Evolutionary conservation across 2,888 invertebrate genomes (phyloP).

Genomic region (Megalurothrips usitatus): DNA sequence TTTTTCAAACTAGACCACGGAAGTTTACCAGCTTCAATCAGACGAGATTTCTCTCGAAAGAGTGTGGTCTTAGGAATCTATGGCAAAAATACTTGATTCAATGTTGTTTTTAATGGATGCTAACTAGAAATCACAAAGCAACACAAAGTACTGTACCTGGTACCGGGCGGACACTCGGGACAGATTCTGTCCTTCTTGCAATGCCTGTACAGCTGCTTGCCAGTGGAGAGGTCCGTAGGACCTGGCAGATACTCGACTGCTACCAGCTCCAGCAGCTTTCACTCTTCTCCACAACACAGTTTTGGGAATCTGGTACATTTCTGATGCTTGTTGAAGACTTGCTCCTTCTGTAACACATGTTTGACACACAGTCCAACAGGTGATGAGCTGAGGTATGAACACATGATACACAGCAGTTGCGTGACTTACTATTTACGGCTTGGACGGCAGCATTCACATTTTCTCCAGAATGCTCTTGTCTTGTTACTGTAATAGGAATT

Average conservation of each 20-base stretch:
- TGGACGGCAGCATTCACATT: slow-evolving; percentile 47
- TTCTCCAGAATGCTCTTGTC: slow-evolving; percentile 47
- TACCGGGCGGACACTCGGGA: slow-evolving; percentile 47
- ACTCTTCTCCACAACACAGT: slow-evolving; percentile 50
- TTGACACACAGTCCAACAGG: not conserved
- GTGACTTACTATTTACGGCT: slow-evolving; percentile 44
- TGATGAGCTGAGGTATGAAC: not conserved
- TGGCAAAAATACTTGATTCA: slow-evolving; percentile 18
- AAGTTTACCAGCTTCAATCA: slow-evolving; percentile 47
- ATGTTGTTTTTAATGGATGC: not conserved
- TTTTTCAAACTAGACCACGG: slow-evolving; percentile 45
- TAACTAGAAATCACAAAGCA: not conserved
- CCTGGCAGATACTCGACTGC: slow-evolving; percentile 40
- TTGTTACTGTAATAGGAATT: slow-evolving; percentile 44
- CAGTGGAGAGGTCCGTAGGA: slow-evolving; percentile 45
- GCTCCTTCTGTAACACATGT: slow-evolving; percentile 43
- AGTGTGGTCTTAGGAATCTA: slow-evolving; percentile 49
- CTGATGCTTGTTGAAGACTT: slow-evolving; percentile 47
- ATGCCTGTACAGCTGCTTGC: slow-evolving; percentile 47
- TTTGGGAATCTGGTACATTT: slow-evolving; percentile 48
- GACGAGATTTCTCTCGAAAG: slow-evolving; percentile 46
- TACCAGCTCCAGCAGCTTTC: slow-evolving; percentile 44
- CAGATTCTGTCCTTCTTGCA: slow-evolving; percentile 47
- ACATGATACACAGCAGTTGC: not conserved
- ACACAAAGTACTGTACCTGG: slow-evolving; percentile 41